These are phyloP conservation scores for Cranoglanis bouderius DNA, from an alignment of 2,113 vertebrate species.

Conservation along the genomic window DNA sequence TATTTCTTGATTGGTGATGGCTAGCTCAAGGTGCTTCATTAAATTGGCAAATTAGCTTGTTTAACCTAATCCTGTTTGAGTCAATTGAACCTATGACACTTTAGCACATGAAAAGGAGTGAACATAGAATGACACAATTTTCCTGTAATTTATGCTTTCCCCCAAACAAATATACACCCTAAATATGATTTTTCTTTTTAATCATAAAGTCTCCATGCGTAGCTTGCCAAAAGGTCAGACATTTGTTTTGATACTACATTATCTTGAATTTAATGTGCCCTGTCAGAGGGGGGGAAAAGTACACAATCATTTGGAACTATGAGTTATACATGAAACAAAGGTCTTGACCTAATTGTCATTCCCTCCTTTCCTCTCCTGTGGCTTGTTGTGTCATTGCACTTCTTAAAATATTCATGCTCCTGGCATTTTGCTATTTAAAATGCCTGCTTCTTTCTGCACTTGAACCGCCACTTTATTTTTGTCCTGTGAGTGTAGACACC, in stretches of 20 bases:
- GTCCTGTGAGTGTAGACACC: constrained; percentile 73
- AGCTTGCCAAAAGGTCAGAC: constrained; percentile 31
- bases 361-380: not conserved
- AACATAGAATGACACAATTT: not conserved
- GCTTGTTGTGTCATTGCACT: constrained; percentile 20
- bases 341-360: constrained; percentile 34
- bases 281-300: no score
- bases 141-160: not conserved
- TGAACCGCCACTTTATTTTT: constrained; percentile 31
- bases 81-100: not conserved
- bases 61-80: not conserved
- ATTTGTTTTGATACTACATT: constrained; percentile 21
- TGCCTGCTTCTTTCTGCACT: not conserved
- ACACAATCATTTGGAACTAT: not conserved
- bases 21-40: not conserved
- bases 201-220: constrained; percentile 15
- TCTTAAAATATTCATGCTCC: not conserved
- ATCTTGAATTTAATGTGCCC: not conserved
- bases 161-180: not conserved
- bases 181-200: not conserved
- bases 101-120: not conserved
- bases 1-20: not conserved
- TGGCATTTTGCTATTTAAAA: not conserved
- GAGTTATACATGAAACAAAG: constrained; percentile 24
- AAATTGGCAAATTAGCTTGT: not conserved